These are phyloP conservation scores for Urocynchramus pylzowi DNA, from an alignment of 2,113 vertebrate species.

Conservation along the genomic window DNA sequence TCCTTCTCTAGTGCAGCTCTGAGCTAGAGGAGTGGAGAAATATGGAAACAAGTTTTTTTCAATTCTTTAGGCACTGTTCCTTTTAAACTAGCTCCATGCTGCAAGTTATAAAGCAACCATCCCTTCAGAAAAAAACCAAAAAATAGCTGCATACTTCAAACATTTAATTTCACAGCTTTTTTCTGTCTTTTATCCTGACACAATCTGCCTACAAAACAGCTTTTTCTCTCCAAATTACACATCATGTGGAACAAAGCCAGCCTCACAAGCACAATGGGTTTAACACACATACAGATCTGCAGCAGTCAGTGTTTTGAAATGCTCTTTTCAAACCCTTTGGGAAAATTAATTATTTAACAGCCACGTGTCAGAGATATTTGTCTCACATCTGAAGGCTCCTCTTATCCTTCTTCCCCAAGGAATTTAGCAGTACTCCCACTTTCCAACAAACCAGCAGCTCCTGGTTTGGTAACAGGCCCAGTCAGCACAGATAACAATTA, in stretches of 20 bases:
- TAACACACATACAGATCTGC: neutral
- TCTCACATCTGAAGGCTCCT: constrained; percentile 8
- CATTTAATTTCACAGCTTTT: neutral
- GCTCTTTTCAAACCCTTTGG: neutral
- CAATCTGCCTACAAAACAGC: neutral
- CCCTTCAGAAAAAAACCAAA: neutral
- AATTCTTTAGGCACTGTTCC: neutral
- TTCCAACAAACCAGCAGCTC: neutral
- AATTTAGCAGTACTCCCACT: neutral
- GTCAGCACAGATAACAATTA: neutral
- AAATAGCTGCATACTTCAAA: neutral
- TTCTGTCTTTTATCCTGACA: neutral
- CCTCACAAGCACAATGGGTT: neutral
- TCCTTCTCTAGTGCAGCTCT: neutral
- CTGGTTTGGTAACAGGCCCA: neutral
- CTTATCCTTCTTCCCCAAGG: neutral
- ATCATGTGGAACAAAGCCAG: neutral
- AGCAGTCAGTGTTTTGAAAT: neutral
- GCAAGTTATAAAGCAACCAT: neutral
- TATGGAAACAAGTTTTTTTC: neutral
- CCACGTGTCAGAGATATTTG: neutral
- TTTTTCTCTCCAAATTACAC: neutral
- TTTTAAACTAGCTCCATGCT: neutral
- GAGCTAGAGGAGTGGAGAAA: neutral
- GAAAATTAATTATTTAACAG: constrained; percentile 53